phyloP scores from a whole-genome alignment of 2,113 vertebrate genomes.

The Toxotes chatareus region DNA sequence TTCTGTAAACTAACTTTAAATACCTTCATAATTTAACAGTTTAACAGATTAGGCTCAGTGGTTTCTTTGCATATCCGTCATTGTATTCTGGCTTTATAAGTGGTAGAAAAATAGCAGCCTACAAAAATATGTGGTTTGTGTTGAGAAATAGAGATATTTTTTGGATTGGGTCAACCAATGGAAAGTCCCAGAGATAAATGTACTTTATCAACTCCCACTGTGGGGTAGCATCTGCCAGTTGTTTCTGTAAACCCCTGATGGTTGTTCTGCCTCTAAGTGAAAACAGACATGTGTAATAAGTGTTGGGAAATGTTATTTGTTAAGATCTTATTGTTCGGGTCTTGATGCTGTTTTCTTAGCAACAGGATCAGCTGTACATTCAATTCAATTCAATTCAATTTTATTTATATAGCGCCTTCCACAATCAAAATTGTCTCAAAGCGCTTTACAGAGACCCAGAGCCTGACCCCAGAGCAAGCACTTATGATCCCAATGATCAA shows the following conservation, averaged over 20 bases:
- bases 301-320: constrained; percentile 45
- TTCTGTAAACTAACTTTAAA: not conserved
- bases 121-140: not conserved
- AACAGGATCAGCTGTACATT: constrained; percentile 8
- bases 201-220: constrained; percentile 46
- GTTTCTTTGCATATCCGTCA: not conserved
- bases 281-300: constrained; percentile 28
- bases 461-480: too few species aligned
- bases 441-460: too few species aligned
- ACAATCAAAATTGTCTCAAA: too few species aligned
- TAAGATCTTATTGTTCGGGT: constrained; percentile 8
- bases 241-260: constrained; percentile 38
- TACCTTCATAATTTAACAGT: not conserved
- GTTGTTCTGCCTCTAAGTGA: constrained; percentile 34
- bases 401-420: too few species aligned
- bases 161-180: constrained; percentile 9
- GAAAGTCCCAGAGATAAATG: constrained; percentile 68
- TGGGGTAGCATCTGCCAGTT: constrained; percentile 34
- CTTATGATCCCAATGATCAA: too few species aligned
- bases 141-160: constrained; percentile 34
- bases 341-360: constrained; percentile 3
- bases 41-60: not conserved
- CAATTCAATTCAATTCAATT: too few species aligned
- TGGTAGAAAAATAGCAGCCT: not conserved
- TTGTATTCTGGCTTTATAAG: not conserved